phyloP scores from a whole-genome alignment of 2,888 invertebrate genomes.

The Venusia cambrica region DNA sequence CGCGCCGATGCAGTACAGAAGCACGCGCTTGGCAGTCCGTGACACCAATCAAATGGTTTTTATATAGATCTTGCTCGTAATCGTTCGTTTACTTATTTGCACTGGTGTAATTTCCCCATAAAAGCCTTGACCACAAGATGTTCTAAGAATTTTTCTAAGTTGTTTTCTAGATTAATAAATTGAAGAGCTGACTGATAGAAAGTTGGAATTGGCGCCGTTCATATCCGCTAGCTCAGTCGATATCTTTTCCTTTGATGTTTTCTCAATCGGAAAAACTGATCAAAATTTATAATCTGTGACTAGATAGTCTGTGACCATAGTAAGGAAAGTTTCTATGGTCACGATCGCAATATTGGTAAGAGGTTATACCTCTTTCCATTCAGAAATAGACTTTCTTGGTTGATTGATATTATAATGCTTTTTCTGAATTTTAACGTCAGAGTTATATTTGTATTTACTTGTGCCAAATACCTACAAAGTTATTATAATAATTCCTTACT shows the following conservation, averaged over 20 bases:
- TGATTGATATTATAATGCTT: too few relatives aligned
- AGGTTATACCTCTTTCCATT: constrained; percentile 1
- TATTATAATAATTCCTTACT: too few relatives aligned
- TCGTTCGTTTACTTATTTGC: constrained; percentile 37
- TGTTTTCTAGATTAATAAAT: constrained; percentile 17
- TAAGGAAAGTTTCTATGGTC: constrained; percentile 1
- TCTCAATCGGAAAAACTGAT: constrained; percentile 24
- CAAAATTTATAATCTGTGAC: constrained; percentile 8
- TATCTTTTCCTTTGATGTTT: constrained; percentile 23
- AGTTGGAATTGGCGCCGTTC: constrained; percentile 18
- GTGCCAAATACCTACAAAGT: too few relatives aligned
- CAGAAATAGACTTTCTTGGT: neutral
- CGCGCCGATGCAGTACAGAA: constrained; percentile 43
- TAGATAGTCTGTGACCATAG: too few relatives aligned
- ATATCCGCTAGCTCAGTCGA: constrained; percentile 14
- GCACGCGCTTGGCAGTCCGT: constrained; percentile 61
- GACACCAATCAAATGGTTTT: constrained; percentile 65
- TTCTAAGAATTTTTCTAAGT: constrained; percentile 14
- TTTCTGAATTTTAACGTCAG: too few relatives aligned
- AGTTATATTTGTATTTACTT: too few relatives aligned
- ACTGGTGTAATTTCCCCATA: constrained; percentile 24
- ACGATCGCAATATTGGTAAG: constrained; percentile 2
- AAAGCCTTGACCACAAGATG: constrained; percentile 16
- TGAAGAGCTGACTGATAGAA: constrained; percentile 27
- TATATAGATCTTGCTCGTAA: constrained; percentile 41